Conservation (phyloP, 2,113 vertebrate genomes). For the Corvus moneduloides region DNA sequence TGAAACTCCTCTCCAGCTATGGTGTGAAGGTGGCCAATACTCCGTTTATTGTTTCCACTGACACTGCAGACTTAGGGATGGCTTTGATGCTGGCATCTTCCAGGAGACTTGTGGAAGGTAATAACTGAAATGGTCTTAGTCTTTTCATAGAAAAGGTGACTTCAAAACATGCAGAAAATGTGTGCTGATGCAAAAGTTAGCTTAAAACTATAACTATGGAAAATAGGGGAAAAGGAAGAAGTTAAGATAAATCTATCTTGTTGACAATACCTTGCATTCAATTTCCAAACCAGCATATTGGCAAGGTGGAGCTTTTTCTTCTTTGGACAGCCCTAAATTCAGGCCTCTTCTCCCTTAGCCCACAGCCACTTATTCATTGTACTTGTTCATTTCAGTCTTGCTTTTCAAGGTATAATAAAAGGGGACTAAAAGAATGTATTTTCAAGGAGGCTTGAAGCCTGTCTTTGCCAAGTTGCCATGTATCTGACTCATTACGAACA, state of each 20-base stretch:
- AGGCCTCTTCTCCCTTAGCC: not conserved
- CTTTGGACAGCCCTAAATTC: not conserved
- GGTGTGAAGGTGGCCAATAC: constrained; percentile 80
- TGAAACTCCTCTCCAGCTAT: constrained; percentile 70
- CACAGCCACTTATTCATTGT: not conserved
- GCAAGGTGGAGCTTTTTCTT: not conserved
- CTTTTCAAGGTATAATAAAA: not conserved
- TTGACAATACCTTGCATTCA: not conserved
- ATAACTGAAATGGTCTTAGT: not conserved
- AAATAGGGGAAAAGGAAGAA: not conserved
- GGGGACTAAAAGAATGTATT: not conserved
- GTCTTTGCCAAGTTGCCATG: not conserved
- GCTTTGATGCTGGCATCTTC: constrained; percentile 80
- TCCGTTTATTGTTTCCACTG: constrained; percentile 68
- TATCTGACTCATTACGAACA: not conserved
- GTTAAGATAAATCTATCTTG: not conserved
- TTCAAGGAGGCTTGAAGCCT: not conserved
- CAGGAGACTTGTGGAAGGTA: constrained; percentile 78
- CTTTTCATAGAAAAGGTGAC: not conserved
- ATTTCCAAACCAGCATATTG: not conserved
- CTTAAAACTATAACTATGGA: not conserved
- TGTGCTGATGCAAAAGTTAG: not conserved
- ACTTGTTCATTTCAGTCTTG: not conserved
- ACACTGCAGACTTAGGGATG: constrained; percentile 82
- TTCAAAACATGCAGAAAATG: not conserved